phyloP scores from a whole-genome alignment of 2,797 vertebrate species.

The Ctenopoma multispine region DNA sequence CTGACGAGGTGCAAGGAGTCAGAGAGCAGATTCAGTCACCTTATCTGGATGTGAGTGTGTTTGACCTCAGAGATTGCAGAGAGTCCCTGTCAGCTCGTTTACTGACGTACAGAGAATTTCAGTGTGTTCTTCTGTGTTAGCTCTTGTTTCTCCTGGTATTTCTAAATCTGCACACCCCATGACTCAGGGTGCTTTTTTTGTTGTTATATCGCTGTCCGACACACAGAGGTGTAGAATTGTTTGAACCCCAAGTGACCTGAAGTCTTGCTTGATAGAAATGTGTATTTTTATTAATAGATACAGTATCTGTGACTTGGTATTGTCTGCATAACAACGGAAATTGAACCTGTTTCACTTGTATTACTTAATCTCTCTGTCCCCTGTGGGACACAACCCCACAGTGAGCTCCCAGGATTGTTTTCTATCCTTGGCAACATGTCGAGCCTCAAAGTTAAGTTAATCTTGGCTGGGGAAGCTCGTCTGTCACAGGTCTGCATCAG shows the following conservation, averaged over 20 bases:
- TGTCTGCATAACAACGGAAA: not conserved
- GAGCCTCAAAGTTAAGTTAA: not conserved
- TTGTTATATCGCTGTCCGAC: not conserved
- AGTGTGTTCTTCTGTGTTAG: not conserved
- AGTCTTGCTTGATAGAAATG: too few species aligned
- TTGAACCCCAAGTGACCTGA: too few species aligned
- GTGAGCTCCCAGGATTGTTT: not conserved
- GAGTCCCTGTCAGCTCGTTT: not conserved
- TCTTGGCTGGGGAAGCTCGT: not conserved
- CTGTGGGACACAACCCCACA: not conserved
- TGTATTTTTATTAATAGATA: not conserved
- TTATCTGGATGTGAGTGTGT: slow-evolving; percentile 3
- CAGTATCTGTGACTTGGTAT: not conserved
- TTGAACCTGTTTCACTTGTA: not conserved
- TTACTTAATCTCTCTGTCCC: not conserved
- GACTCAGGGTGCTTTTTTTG: not conserved
- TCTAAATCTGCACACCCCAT: not conserved
- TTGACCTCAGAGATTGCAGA: slow-evolving; percentile 2
- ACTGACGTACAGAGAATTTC: not conserved
- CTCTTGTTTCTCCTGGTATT: not conserved
- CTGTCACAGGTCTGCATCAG: not conserved
- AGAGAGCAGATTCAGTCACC: not conserved
- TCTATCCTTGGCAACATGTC: not conserved
- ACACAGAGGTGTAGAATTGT: not conserved
- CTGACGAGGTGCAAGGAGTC: not conserved